These are phyloP conservation scores for Trinorchestia longiramus DNA, from an alignment of 1,140 invertebrate species.

Conservation along the genomic window DNA sequence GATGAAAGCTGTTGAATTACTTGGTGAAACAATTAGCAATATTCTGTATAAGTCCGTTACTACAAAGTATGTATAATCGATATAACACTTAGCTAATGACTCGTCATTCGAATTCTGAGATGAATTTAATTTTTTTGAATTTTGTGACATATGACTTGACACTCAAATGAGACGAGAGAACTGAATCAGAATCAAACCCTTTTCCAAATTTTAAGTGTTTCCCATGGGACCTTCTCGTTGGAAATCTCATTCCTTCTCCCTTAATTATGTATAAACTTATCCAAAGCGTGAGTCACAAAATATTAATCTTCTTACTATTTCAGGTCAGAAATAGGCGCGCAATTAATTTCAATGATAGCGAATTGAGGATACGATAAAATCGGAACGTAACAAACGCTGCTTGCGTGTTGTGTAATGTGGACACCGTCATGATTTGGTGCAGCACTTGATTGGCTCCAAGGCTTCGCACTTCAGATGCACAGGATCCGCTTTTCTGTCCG, in stretches of 20 bases:
- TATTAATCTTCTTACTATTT: background rate
- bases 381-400: background rate
- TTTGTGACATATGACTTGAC: too few species aligned
- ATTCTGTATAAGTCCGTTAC: too few species aligned
- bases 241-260: background rate
- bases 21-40: too few species aligned
- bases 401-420: background rate
- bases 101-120: too few species aligned
- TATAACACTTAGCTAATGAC: too few species aligned
- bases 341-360: background rate
- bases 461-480: background rate
- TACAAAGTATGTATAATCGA: too few species aligned
- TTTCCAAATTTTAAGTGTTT: background rate
- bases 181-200: background rate
- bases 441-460: background rate
- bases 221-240: background rate
- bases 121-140: too few species aligned
- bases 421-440: background rate
- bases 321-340: background rate
- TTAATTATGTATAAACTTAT: background rate
- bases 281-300: background rate
- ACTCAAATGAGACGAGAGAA: background rate
- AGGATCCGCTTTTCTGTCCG: background rate
- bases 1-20: too few species aligned
- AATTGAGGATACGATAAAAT: background rate